Conservation (phyloP, 2,888 invertebrate species). For the Trypoxylon attenuatum region DNA sequence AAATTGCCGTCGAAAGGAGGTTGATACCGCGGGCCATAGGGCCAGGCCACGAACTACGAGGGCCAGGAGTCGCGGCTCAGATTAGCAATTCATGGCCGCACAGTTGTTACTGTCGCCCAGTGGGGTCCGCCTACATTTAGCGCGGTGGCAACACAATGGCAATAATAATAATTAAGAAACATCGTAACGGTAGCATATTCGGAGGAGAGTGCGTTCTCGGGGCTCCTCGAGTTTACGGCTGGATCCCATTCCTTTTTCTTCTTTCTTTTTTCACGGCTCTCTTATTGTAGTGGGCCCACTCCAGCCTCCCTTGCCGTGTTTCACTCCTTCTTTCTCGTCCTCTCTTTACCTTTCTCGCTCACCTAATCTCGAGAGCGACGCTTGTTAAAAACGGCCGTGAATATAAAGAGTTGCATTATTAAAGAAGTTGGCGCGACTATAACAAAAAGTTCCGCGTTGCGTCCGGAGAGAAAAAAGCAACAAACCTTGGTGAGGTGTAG, state of each 20-base stretch:
- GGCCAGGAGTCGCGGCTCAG: constrained; percentile 58
- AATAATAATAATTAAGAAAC: constrained; percentile 75
- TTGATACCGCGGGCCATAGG: constrained; percentile 23
- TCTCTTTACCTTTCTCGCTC: constrained; percentile 35
- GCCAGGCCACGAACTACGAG: too few relatives aligned
- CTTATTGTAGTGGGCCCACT: constrained; percentile 1
- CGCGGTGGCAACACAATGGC: constrained; percentile 66
- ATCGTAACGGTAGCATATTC: constrained; percentile 71
- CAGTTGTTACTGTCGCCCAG: constrained; percentile 69
- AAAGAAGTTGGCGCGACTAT: constrained; percentile 74
- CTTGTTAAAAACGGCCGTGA: constrained; percentile 74
- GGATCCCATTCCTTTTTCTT: constrained; percentile 18
- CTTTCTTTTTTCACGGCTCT: neutral
- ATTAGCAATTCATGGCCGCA: constrained; percentile 73
- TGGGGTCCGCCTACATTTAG: constrained; percentile 63
- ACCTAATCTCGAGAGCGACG: constrained; percentile 70
- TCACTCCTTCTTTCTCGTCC: constrained; percentile 24
- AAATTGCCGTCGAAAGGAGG: constrained; percentile 26
- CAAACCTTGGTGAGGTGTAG: constrained; percentile 51
- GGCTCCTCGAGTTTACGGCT: constrained; percentile 42
- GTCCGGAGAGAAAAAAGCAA: constrained; percentile 58
- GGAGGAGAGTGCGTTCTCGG: constrained; percentile 36
- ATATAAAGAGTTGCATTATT: constrained; percentile 76
- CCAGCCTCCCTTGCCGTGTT: neutral
- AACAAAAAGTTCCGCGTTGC: constrained; percentile 68